These are phyloP conservation scores for Cyprinodon diabolis DNA, from an alignment of 2,797 vertebrate genomes.

Conservation along the genomic window DNA sequence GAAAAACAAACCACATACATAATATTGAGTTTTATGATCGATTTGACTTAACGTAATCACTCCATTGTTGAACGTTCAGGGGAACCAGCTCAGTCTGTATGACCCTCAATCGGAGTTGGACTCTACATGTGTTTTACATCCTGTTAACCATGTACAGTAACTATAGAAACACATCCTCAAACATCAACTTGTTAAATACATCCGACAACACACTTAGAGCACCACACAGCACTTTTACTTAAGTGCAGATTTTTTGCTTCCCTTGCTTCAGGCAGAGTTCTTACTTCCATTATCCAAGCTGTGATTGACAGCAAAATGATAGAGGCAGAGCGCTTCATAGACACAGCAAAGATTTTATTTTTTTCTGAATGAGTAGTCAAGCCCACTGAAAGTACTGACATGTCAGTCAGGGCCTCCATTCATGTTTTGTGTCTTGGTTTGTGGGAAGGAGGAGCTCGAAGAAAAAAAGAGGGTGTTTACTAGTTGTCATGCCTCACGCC, in stretches of 20 bases:
- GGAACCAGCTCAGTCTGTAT: conserved; percentile 49
- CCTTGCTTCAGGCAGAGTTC: conserved; percentile 34
- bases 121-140: conserved; percentile 50
- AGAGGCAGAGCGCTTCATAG: conserved; percentile 13
- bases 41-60: conserved; percentile 58
- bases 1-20: conserved; percentile 28
- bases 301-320: conserved; percentile 61
- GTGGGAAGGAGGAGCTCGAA: conserved; percentile 18
- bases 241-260: conserved; percentile 58
- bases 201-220: conserved; percentile 41
- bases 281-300: conserved; percentile 33
- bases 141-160: conserved; percentile 61
- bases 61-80: conserved; percentile 53
- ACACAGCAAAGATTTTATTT: background rate
- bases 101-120: conserved; percentile 39
- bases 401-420: conserved; percentile 47
- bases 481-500: conserved; percentile 42
- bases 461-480: conserved; percentile 30
- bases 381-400: conserved; percentile 46
- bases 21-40: conserved; percentile 32
- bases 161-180: conserved; percentile 63
- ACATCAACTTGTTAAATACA: conserved; percentile 49
- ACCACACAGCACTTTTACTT: conserved; percentile 55
- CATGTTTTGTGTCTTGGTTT: conserved; percentile 44
- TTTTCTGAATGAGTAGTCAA: conserved; percentile 54